Conservation (phyloP, 2,888 invertebrate species). For the Yponomeuta plumbellus region DNA sequence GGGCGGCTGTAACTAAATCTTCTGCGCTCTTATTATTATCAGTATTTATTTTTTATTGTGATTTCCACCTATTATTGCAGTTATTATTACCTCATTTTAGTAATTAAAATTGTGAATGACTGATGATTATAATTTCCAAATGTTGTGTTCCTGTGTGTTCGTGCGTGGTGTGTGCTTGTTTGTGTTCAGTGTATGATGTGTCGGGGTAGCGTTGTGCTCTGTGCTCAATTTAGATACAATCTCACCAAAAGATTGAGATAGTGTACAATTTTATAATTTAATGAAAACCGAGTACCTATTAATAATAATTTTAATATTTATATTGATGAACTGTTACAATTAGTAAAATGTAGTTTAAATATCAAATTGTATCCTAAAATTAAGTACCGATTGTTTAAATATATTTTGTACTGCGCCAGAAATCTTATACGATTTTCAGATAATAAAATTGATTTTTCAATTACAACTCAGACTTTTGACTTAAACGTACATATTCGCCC, state of each 20-base stretch:
- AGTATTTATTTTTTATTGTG: constrained; percentile 68
- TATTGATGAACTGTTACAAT: constrained; percentile 73
- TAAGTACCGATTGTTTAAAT: constrained; percentile 43
- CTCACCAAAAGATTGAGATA: constrained; percentile 74
- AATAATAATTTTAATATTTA: constrained; percentile 76
- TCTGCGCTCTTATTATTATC: constrained; percentile 58
- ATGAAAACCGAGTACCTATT: constrained; percentile 74
- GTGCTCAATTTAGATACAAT: constrained; percentile 76
- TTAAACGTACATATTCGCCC: constrained; percentile 4
- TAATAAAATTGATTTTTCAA: constrained; percentile 49
- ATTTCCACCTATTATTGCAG: constrained; percentile 67
- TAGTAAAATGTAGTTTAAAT: constrained; percentile 44
- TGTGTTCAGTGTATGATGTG: constrained; percentile 37
- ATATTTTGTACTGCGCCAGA: constrained; percentile 48
- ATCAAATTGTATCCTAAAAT: constrained; percentile 43
- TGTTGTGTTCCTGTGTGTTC: constrained; percentile 66
- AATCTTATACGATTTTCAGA: constrained; percentile 47
- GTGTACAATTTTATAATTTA: constrained; percentile 73
- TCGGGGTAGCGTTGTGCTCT: constrained; percentile 74
- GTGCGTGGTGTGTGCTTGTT: constrained; percentile 43
- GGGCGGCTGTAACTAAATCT: constrained; percentile 38
- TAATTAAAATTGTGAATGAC: constrained; percentile 66
- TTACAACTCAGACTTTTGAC: constrained; percentile 22
- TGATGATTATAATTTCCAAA: constrained; percentile 73
- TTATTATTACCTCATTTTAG: constrained; percentile 66